Base-by-base conservation (phyloP, 1,140 invertebrate species). In the Drosophila varians region DNA sequence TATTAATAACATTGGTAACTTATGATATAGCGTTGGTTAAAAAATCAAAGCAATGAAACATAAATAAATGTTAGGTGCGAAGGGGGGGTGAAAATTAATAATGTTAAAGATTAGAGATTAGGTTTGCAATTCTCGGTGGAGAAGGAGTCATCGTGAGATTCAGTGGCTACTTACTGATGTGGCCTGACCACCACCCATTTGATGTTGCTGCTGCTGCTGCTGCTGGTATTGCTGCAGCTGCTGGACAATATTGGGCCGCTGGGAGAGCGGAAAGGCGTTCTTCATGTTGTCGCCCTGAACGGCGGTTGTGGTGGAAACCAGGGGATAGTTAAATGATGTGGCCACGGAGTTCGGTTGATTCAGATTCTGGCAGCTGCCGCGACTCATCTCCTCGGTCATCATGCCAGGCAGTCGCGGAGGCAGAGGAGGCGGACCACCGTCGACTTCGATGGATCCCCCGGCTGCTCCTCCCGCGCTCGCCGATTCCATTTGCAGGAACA, bases 211-310 rank as follows among this genome's bases (percentile, higher is more conserved):
- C 34, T 38, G 36, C 36, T 92, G 51, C n/a, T 73, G 78, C 21
- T 89, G 49, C 89, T 79, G 65, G 91, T 90, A 62, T 84, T 92
- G 78, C 89, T 92, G 51, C 91, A 91, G 65, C 92, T 93, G 58
- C 90, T 93, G 54, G 77, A 92, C 88, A 92, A 94, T 51, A 92
- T 93, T 70, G 92, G 89, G 88, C 92, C 93, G 84, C 92, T 94
- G 89, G 21, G 90, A 91, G 4, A 91, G 49, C 18, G 90, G 90
- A 58, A 91, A 91, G 7, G 90, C 89, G 19, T 84, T 87, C 14
- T 90, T 87, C 69, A 90, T 74, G 54, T 91, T 91, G 45, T 91
- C 90, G 12, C 70, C 69, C 68, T 89, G 89, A 4, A 91, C 86
- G 0, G 90, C 77, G 6, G 90, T 91, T 16, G 89, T 90, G 7